Percentiles rank a stretch among this genome's conserved stretches.
These are phyloP conservation scores for Tyrophagus putrescentiae DNA, from an alignment of 1,140 invertebrate species.

Conservation along the genomic window DNA sequence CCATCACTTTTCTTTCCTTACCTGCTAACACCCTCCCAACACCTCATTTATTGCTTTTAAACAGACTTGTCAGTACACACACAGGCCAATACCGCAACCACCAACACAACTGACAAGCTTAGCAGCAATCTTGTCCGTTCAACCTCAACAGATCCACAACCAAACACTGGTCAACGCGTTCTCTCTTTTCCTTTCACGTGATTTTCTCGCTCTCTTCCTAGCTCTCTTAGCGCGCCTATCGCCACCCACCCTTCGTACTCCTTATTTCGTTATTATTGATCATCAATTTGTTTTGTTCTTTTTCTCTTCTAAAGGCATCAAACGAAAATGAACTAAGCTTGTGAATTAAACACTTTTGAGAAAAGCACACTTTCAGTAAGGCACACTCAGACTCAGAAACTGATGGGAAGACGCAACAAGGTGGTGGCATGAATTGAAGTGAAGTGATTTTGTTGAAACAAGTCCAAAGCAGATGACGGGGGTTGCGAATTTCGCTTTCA, in stretches of 20 bases:
- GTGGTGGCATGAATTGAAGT: neutral
- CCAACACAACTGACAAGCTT: too few species aligned
- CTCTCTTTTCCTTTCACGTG: neutral
- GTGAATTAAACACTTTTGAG: constrained; percentile 6
- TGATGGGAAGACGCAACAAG: neutral
- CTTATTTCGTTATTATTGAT: neutral
- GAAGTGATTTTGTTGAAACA: neutral
- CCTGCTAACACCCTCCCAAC: too few species aligned
- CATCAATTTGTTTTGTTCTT: constrained; percentile 3
- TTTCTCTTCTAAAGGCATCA: constrained; percentile 5
- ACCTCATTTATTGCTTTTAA: too few species aligned
- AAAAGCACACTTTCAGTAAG: neutral
- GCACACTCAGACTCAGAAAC: neutral
- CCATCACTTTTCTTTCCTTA: too few species aligned
- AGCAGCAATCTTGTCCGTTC: too few species aligned
- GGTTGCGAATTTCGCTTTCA: too few species aligned
- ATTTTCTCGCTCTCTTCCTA: neutral
- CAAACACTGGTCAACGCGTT: neutral
- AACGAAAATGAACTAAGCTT: neutral
- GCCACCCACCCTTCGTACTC: neutral
- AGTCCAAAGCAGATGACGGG: too few species aligned
- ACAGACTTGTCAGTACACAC: too few species aligned
- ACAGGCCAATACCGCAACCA: too few species aligned
- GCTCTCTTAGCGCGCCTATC: neutral
- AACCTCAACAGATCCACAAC: too few species aligned